Percentiles rank a stretch among this genome's conserved stretches.
These are phyloP conservation scores for Acleris laterana DNA, from an alignment of 2,888 invertebrate species.

Conservation along the genomic window DNA sequence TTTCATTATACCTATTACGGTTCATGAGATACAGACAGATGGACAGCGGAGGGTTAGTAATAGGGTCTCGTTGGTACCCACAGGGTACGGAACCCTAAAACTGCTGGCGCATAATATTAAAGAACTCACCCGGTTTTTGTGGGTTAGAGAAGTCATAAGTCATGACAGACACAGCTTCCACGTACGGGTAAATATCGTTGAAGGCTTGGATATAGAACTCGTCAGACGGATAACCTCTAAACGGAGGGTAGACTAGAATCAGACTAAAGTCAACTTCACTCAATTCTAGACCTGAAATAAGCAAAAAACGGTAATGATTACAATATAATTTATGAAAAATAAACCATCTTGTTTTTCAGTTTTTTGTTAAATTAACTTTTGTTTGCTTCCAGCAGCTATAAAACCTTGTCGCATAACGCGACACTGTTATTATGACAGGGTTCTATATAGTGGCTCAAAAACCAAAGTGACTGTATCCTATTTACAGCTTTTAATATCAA, in stretches of 20 bases:
- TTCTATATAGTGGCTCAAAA: too few species aligned
- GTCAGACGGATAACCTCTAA: conserved; percentile 85
- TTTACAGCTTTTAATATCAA: too few species aligned
- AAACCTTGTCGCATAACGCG: too few species aligned
- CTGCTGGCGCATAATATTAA: not conserved
- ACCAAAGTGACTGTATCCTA: too few species aligned
- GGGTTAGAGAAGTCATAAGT: conserved; percentile 96
- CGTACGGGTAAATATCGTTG: conserved; percentile 89
- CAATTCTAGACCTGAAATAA: conserved; percentile 81
- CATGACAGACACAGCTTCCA: conserved; percentile 97
- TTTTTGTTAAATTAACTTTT: too few species aligned
- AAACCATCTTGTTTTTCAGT: too few species aligned
- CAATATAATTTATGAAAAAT: too few species aligned
- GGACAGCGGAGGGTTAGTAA: not conserved
- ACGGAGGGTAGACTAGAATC: conserved; percentile 93
- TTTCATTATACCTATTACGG: too few species aligned
- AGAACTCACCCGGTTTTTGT: conserved; percentile 88
- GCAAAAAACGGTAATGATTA: too few species aligned
- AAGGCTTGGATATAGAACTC: conserved; percentile 91
- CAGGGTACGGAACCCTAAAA: not conserved
- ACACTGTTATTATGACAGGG: too few species aligned
- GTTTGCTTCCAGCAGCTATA: too few species aligned
- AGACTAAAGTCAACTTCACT: conserved; percentile 83
- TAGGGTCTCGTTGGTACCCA: not conserved
- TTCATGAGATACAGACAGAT: too few species aligned